Conservation (phyloP, 2,113 vertebrate species). For the Platysteira castanea region DNA sequence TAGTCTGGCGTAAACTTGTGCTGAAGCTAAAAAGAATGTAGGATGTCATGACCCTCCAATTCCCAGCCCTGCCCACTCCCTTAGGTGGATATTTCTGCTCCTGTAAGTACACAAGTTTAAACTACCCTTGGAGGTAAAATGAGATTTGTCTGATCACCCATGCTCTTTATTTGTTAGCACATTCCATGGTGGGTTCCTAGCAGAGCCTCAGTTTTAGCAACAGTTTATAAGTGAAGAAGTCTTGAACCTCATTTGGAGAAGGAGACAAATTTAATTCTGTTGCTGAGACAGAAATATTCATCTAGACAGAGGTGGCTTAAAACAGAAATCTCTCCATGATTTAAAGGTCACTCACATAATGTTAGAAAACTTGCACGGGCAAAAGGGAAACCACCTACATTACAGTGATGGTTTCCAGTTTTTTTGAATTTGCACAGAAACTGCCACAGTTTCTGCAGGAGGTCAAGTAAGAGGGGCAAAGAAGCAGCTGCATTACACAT, state of each 20-base stretch:
- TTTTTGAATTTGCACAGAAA: neutral
- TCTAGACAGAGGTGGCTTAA: neutral
- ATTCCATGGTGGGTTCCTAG: neutral
- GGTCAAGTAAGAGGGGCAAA: neutral
- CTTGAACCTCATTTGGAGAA: neutral
- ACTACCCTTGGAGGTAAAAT: neutral
- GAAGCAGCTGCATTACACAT: neutral
- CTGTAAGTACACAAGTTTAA: neutral
- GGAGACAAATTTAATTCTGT: neutral
- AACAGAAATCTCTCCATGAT: neutral
- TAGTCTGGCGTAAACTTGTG: accelerated
- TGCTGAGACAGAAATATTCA: neutral
- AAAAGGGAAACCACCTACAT: neutral
- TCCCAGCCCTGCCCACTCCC: neutral
- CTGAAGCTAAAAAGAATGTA: neutral
- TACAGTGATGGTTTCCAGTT: neutral
- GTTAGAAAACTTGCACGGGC: neutral
- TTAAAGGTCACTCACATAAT: neutral
- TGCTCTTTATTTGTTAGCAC: neutral
- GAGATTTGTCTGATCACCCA: neutral
- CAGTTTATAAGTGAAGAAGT: neutral
- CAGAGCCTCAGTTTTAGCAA: neutral
- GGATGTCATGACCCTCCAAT: neutral
- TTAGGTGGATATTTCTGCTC: neutral
- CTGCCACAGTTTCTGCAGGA: neutral